Evolutionary conservation across 2,113 vertebrate genomes (phyloP).

Genomic region (Hystrix cristata): DNA sequence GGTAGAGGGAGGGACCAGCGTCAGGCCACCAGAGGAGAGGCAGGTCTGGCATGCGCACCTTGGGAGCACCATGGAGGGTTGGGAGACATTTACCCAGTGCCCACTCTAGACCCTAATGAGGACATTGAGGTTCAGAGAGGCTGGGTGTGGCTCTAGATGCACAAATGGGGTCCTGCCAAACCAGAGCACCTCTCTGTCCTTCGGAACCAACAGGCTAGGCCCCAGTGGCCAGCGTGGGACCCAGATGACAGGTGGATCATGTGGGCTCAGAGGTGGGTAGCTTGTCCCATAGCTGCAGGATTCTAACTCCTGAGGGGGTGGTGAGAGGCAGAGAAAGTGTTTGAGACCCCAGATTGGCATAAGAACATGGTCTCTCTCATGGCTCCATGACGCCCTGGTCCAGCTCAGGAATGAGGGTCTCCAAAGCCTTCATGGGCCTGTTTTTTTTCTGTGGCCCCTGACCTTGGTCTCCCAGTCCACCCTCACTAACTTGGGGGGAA

Average conservation of each 20-base stretch:
- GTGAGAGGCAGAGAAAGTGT: rapidly evolving
- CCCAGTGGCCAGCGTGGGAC: background rate
- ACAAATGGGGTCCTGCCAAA: background rate
- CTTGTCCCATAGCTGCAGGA: background rate
- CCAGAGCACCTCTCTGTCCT: background rate
- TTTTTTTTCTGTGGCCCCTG: background rate
- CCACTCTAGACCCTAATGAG: background rate
- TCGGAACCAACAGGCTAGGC: background rate
- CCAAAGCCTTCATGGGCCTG: background rate
- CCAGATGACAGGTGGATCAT: background rate
- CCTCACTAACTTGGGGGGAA: background rate
- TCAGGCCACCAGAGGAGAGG: background rate
- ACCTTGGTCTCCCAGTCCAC: background rate
- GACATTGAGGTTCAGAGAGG: slow-evolving; percentile 8
- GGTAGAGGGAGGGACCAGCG: background rate
- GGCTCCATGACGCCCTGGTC: background rate
- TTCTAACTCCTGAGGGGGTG: background rate
- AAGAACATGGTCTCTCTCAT: background rate
- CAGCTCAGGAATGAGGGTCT: background rate
- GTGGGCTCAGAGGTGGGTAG: background rate
- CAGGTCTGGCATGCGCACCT: background rate
- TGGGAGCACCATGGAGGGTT: background rate
- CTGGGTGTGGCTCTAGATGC: background rate
- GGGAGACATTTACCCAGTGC: background rate
- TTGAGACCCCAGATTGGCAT: background rate